Base-by-base conservation (phyloP, 1,140 invertebrate species). In the Megalopta genalis region DNA sequence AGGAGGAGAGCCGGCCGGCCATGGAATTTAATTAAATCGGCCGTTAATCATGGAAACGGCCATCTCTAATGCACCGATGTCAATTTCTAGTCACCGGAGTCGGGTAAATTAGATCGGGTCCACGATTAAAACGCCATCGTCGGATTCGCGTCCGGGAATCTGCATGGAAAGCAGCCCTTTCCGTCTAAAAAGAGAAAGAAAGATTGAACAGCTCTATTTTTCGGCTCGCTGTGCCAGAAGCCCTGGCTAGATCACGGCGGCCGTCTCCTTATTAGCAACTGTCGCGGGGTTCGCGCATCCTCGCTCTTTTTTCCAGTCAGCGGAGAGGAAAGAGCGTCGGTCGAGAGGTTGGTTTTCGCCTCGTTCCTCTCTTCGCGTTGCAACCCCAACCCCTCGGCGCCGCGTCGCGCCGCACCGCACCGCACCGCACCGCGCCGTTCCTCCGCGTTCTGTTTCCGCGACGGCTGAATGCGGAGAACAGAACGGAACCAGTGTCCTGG, bases 211-310 rank as follows among this genome's bases (percentile, higher is more conserved):
- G 57, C 32, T 57, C 57, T 57, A 71, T 75, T 83, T 63, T 54
- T 76, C 82, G 52, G 39, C 27, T 49, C 77, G 52, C 69, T 62
- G 67, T 70, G 67, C 77, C 69, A 82, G 59, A 84, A 84, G 27
- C 67, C 32, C 12, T 46, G 63, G 60, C 32, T 32, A 4, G 32
- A 85, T 37, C 79, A 66, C 46, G 67, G 77, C 76, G 79, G 71
- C 60, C 78, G 78, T 46, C 84, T 86, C 63, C 84, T 86, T 86
- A 86, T 86, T 86, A 86, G 84, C 72, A 71, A 85, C 75, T 82
- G 83, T 85, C 84, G 80, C 80, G 84, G 63, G 23, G 37, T 46
- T 66, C 63, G 63, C 57, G 82, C 74, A 70, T 75, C 68, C 80
- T 72, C 80, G 68, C 80, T 80, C 80, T 85, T 80, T 83, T 81